Evolutionary conservation across 2,888 invertebrate species (phyloP).

Genomic region (Chrysina gloriosa): DNA sequence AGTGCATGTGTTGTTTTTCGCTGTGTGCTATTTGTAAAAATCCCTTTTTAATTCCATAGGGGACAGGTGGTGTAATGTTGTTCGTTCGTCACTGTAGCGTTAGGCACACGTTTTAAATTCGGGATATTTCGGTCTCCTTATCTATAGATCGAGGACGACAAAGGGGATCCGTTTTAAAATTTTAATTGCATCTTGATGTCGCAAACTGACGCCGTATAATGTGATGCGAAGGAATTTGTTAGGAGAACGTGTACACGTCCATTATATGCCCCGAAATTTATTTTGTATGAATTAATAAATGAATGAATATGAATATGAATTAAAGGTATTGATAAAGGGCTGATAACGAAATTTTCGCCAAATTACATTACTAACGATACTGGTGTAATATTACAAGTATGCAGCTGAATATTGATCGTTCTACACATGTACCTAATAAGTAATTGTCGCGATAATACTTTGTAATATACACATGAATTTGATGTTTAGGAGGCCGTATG

Average conservation of each 20-base stretch:
- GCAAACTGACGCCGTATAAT: slow-evolving; percentile 30
- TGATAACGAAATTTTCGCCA: too few species aligned
- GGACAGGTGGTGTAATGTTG: slow-evolving; percentile 22
- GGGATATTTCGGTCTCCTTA: slow-evolving; percentile 29
- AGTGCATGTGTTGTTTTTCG: slow-evolving; percentile 30
- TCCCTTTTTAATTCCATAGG: slow-evolving; percentile 34
- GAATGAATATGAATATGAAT: slow-evolving; percentile 4
- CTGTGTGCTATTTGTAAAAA: slow-evolving; percentile 19
- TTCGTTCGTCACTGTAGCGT: slow-evolving; percentile 21
- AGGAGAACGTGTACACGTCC: background rate
- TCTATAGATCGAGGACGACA: slow-evolving; percentile 30
- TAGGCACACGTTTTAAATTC: slow-evolving; percentile 24
- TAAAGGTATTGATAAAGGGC: background rate
- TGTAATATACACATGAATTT: too few species aligned
- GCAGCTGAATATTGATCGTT: too few species aligned
- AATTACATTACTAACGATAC: too few species aligned
- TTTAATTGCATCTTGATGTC: slow-evolving; percentile 39
- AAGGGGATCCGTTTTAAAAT: slow-evolving; percentile 35
- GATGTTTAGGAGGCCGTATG: too few species aligned
- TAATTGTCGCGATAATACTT: too few species aligned
- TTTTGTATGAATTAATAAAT: slow-evolving; percentile 10
- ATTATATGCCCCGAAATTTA: background rate
- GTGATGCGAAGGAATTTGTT: slow-evolving; percentile 19
- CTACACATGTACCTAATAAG: too few species aligned
- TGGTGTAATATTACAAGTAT: too few species aligned